A percentile compares a stretch with the other conserved stretches of the same genome.
These are phyloP conservation scores for Papilio dardanus DNA, from an alignment of 1,140 invertebrate genomes.

Conservation along the genomic window DNA sequence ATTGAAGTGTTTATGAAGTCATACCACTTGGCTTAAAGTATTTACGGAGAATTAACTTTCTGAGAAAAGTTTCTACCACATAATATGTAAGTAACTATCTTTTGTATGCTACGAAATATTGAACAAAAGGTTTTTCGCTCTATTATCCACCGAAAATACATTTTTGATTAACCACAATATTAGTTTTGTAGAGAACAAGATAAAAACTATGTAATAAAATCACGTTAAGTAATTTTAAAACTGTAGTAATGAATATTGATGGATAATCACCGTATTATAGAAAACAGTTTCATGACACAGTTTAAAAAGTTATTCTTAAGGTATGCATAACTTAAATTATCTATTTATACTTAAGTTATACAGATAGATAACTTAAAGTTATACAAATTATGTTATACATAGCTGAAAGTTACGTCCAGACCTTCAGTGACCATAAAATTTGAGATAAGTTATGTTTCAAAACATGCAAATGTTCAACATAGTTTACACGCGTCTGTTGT, in stretches of 20 bases:
- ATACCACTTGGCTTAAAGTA: not conserved
- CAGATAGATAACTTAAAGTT: not conserved
- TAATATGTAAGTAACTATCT: no score
- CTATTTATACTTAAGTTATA: no score
- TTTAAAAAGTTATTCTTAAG: no score
- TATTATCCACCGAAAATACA: no score
- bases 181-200: no score
- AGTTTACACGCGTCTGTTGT: constrained; percentile 45
- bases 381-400: not conserved
- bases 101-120: not conserved
- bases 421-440: constrained; percentile 32
- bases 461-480: constrained; percentile 53
- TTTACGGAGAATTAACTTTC: not conserved
- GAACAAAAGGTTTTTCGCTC: no score
- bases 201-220: no score
- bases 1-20: not conserved
- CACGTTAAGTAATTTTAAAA: no score
- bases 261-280: no score
- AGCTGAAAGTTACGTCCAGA: not conserved
- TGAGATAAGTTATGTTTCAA: constrained; percentile 47
- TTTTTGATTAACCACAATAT: no score
- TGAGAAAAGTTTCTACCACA: not conserved
- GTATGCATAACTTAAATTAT: not conserved
- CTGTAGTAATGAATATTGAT: no score
- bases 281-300: no score